Base-by-base conservation (phyloP, 2,113 vertebrate species). In the Nematolebias whitei region DNA sequence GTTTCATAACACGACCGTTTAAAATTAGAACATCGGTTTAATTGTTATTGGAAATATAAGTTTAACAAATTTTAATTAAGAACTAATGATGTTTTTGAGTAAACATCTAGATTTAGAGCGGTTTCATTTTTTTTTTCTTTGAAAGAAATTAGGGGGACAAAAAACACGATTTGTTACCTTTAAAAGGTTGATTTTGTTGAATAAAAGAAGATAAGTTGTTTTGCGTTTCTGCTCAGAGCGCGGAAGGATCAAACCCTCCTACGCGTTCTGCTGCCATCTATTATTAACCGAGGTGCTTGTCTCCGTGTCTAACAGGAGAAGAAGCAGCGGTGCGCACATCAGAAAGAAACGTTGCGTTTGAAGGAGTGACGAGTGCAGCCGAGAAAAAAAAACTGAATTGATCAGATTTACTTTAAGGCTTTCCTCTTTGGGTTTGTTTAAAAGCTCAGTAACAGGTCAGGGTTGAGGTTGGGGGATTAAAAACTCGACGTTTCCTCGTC, bases 111-210 rank as follows among this genome's bases (percentile, higher is more conserved):
- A 63, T 78, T 71, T 44, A 63, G 22, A 32, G 19, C 0, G 11
- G 6, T 18, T 68, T n/a, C n/a, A n/a, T n/a, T 76, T 55, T 74
- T 84, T 81, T 75, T 74, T 84, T 85, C 53, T 82, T 76, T 67
- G n/a, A 71, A 56, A 71, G 20, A 67, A 74, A 83, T 43, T n/a
- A n/a, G n/a, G n/a, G n/a, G n/a, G n/a, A n/a, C n/a, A 18, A 66
- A 68, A 15, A 65, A 47, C 44, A 19, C 19, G 50, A 35, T 2
- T 26, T 68, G 16, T 19, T 35, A 57, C 15, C 14, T 50, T 23
- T 51, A 8, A 29, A 16, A 1, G 18, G 14, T 32, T 74, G 71
- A 49, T 59, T 68, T 75, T 41, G 12, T 19, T 6, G 19, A 56
- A 41, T 0, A 38, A 58, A 50, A 40, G 12, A 12, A 55, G 45